Evolutionary conservation across 92 coral and sea anemone genomes (phyloP).

Genomic region (Epizoanthus stellaris): DNA sequence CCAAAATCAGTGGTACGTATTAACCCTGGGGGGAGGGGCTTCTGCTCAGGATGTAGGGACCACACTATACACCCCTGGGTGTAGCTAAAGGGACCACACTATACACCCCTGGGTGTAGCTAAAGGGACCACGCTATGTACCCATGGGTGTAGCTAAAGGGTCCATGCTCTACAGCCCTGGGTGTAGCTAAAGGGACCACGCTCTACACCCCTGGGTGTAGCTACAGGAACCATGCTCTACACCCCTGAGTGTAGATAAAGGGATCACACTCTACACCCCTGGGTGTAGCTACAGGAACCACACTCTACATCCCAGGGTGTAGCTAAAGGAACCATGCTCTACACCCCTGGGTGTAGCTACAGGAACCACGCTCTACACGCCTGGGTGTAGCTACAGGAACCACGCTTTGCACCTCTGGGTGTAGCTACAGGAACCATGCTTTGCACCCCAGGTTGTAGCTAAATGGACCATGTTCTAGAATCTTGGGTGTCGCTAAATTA

Average conservation of each 20-base stretch:
- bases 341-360: not conserved
- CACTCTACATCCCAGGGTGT: not conserved
- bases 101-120: no score
- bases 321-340: not conserved
- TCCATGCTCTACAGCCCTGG: not conserved
- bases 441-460: not conserved
- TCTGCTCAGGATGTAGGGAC: no score
- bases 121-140: no score
- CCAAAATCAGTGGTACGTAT: slow-evolving; percentile 87
- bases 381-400: not conserved
- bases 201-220: no score
- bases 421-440: not conserved
- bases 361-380: not conserved
- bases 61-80: no score
- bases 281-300: not conserved
- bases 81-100: not conserved
- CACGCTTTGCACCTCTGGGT: no score
- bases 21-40: not conserved
- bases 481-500: not conserved
- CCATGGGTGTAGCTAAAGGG: not conserved
- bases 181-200: not conserved
- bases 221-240: no score
- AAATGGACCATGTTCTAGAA: no score
- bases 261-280: not conserved
- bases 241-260: not conserved